Base-by-base conservation (phyloP, 2,113 vertebrate species). In the Puma concolor region DNA sequence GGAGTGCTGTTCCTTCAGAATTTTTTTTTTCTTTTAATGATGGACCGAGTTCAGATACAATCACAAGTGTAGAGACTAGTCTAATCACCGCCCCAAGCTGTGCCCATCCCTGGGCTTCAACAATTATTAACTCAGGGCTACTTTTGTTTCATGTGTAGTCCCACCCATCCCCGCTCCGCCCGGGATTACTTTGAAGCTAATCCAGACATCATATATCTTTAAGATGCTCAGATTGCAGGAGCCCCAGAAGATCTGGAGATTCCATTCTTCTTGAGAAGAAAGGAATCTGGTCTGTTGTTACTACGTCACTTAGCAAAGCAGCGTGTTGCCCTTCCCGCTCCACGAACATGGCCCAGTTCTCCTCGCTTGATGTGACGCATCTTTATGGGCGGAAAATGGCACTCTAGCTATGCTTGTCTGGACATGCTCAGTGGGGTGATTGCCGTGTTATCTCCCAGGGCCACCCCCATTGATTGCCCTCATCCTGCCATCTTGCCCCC, bases 151-250 rank as follows among this genome's bases (percentile, higher is more conserved):
- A 97, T 97, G 92, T 98, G 1, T 16, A 66, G 88, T 71, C 88
- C 54, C 52, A 13, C 84, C 76, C 76, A 13, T 5, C 91, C 82
- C 71, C 4, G 1, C 91, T 64, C 50, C 52, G 71, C 80, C 91
- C 93, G 2, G 77, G 66, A 81, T 88, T 63, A 93, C 98, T 98
- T 98, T 98, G 98, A 98, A 98, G 98, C 96, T 17, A 64, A 94
- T 95, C 97, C 98, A 98, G 95, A 72, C 91, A 25, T 63, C 96
- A 33, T 98, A 98, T 98, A 98, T 98, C 96, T 97, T 94, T 29
- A 95, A 97, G 96, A 98, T 96, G 93, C 91, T 96, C 64, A n/a
- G 91, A 96, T 82, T 91, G 91, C 79, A 80, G 69, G 64, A 4
- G 36, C 64, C 94, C 95, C 95, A 13, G 85, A 79, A 91, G 95